Evolutionary conservation across 2,888 invertebrate species (phyloP).

Genomic region (Cordylochernes scorpioides): DNA sequence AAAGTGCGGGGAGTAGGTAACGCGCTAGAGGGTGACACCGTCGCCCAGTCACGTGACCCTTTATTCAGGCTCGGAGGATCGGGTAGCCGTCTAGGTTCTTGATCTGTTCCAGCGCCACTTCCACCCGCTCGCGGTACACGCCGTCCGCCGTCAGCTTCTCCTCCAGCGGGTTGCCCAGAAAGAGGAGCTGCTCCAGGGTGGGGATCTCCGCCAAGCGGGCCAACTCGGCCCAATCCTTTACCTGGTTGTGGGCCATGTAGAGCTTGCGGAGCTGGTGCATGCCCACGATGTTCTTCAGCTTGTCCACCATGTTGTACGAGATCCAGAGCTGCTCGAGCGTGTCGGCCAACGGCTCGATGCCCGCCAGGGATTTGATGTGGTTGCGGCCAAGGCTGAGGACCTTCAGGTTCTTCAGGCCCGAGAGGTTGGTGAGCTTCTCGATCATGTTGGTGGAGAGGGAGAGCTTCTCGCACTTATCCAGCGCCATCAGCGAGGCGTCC

Average conservation of each 20-base stretch:
- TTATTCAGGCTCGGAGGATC: too few species aligned
- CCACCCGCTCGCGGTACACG: too few species aligned
- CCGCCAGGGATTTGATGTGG: slow-evolving; percentile 62
- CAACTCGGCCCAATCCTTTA: slow-evolving; percentile 75
- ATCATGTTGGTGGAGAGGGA: slow-evolving; percentile 80
- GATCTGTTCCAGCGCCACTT: too few species aligned
- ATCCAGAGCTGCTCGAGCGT: slow-evolving; percentile 77
- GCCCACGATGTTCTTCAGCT: slow-evolving; percentile 55
- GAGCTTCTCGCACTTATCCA: slow-evolving; percentile 50
- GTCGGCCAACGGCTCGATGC: slow-evolving; percentile 61
- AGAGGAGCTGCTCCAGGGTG: slow-evolving; percentile 39
- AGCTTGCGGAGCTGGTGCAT: slow-evolving; percentile 41
- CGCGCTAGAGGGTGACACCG: too few species aligned
- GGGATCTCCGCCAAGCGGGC: slow-evolving; percentile 21
- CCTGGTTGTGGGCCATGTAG: slow-evolving; percentile 28
- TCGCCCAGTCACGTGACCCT: too few species aligned
- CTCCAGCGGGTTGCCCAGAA: slow-evolving; percentile 33
- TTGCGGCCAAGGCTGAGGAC: slow-evolving; percentile 64
- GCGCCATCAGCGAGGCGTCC: slow-evolving; percentile 48
- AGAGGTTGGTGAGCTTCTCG: slow-evolving; percentile 61
- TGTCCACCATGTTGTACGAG: slow-evolving; percentile 74
- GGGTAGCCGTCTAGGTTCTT: too few species aligned
- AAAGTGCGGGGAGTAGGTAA: too few species aligned
- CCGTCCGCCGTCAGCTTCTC: too few species aligned
- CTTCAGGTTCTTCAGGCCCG: slow-evolving; percentile 50